Base-by-base conservation (phyloP, 2,797 vertebrate species). In the Poeciliopsis gracilis region DNA sequence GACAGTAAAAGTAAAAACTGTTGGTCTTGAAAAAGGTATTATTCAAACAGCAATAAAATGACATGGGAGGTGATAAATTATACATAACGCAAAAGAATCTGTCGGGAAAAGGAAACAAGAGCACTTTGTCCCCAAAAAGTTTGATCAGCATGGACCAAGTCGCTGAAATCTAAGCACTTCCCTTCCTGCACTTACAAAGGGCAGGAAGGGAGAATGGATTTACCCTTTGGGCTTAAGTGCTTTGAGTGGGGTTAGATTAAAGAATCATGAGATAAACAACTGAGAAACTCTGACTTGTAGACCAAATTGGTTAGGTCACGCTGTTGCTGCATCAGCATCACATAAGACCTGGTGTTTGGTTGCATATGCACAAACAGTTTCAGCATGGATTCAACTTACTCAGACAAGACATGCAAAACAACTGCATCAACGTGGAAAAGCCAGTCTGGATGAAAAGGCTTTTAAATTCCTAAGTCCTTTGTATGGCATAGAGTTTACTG, bases 261-360 rank as follows among this genome's bases (percentile, higher is more conserved):
- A 93, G 66, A 94, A 91, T 92, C 88, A 94, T 94, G 92, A 93
- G 88, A 83, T 90, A 87, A 92, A 92, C 88, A 92, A 90, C 77
- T 49, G 63, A 73, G 69, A 72, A 82, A 81, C 53, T 83, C 55
- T 75, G 84, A 90, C 78, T 79, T 84, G 61, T 23, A 43, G 83
- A 75, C 78, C 63, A 28, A 70, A 67, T 3, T 0, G 4, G 41
- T 53, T 59, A 16, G 36, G 87, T 80, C 77, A 84, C 55, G 23
- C 28, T 47, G 79, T 36, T 3, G 43, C 33, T 63, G 63, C 25
- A 0, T 81, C 84, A 73, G 77, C 77, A 25, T 30, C 72, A 74
- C 18, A 18, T 73, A 46, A 73, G 38, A 69, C 70, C 43, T 28
- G 76, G 28, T 74, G 36, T 61, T 28, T 1, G 30, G 38, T 71